Percentiles rank a stretch among this genome's conserved stretches.
Conservation (phyloP, 2,113 vertebrate genomes). For the Otocyon megalotis region DNA sequence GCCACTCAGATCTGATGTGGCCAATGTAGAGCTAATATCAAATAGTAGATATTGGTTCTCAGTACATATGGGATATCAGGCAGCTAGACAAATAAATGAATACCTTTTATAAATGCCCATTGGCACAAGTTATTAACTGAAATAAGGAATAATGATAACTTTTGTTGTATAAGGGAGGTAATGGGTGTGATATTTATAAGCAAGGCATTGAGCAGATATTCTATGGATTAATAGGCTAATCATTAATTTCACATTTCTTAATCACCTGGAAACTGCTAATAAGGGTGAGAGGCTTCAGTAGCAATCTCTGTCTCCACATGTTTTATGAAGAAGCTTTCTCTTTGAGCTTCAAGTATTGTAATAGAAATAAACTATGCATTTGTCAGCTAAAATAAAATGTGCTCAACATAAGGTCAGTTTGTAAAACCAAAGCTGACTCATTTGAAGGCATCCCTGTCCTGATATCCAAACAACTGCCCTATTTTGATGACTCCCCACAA, state of each 20-base stretch:
- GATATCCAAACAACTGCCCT: slow-evolving; percentile 22
- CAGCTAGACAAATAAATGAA: neutral
- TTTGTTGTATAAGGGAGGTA: neutral
- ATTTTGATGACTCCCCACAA: neutral
- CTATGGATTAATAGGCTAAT: neutral
- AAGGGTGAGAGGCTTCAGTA: neutral
- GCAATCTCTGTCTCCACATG: neutral
- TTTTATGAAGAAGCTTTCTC: neutral
- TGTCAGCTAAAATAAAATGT: neutral
- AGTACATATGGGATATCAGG: neutral
- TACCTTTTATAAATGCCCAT: neutral
- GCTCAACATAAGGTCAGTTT: neutral
- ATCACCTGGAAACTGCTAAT: neutral
- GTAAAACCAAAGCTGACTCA: slow-evolving; percentile 44
- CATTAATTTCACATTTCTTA: neutral
- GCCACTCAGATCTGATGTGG: neutral
- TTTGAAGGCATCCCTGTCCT: neutral
- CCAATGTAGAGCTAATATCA: neutral
- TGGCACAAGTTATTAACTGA: neutral
- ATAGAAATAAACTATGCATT: neutral
- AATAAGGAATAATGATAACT: neutral
- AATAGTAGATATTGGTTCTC: neutral
- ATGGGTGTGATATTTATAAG: neutral
- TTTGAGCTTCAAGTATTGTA: neutral
- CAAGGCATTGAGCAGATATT: neutral